Conservation (phyloP, 2,888 invertebrate species). For the Drosophila limbata region DNA sequence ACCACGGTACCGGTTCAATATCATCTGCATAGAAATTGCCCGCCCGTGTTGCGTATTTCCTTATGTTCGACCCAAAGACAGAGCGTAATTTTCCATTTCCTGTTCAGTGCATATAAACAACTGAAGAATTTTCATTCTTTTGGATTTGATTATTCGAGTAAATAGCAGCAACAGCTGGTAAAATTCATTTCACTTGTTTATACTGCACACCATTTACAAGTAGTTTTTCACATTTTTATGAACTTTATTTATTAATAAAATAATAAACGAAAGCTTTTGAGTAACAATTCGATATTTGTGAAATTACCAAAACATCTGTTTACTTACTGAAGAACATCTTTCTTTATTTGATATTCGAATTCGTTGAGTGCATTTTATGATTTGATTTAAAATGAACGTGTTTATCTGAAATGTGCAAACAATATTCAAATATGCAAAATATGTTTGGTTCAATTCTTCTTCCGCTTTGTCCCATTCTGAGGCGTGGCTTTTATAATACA, state of each 20-base stretch:
- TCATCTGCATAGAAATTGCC: conserved; percentile 34
- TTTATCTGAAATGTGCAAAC: conserved; percentile 21
- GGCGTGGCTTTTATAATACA: conserved; percentile 20
- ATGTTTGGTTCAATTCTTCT: conserved; percentile 13
- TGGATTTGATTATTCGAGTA: not conserved
- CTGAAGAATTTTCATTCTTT: conserved; percentile 24
- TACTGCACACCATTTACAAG: conserved; percentile 17
- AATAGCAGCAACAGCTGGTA: conserved; percentile 13
- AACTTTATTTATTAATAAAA: conserved; percentile 22
- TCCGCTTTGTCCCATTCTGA: conserved; percentile 25
- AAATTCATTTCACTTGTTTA: conserved; percentile 30
- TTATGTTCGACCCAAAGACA: conserved; percentile 14
- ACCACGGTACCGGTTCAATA: conserved; percentile 40
- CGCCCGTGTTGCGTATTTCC: conserved; percentile 29
- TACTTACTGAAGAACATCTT: conserved; percentile 3
- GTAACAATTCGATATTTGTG: not conserved
- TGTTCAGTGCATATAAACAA: conserved; percentile 26
- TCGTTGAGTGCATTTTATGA: conserved; percentile 15
- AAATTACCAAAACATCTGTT: conserved; percentile 31
- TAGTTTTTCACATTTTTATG: conserved; percentile 34
- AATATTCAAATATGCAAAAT: conserved; percentile 21
- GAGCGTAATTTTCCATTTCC: conserved; percentile 46
- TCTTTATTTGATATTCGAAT: not conserved
- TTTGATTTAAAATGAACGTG: conserved; percentile 30
- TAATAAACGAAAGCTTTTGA: conserved; percentile 18